These are phyloP conservation scores for Hassar affinis DNA, from an alignment of 2,113 vertebrate species.

Conservation along the genomic window DNA sequence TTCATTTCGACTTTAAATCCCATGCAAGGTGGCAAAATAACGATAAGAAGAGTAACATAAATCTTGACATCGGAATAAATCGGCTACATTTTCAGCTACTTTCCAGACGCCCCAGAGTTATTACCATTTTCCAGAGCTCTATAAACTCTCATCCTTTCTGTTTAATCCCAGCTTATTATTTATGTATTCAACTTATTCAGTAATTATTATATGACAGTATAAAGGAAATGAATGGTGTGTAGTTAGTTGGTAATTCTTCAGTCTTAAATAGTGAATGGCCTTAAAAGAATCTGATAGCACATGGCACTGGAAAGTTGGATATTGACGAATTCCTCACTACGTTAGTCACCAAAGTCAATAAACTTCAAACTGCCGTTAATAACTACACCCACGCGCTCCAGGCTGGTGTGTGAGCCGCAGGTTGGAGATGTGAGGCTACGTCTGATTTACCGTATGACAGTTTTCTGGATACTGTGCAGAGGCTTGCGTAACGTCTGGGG, in stretches of 20 bases:
- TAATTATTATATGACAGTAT: neutral
- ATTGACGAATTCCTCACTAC: conserved; percentile 8
- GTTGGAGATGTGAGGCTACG: conserved; percentile 36
- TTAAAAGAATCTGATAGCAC: neutral
- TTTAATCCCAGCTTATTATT: neutral
- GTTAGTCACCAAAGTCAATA: conserved; percentile 35
- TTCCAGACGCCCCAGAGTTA: neutral
- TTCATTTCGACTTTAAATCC: neutral
- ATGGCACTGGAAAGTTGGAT: neutral
- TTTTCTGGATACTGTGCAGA: conserved; percentile 50
- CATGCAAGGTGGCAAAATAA: neutral
- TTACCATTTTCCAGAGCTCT: neutral
- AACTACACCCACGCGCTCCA: neutral
- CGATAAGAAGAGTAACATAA: neutral
- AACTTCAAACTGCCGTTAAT: conserved; percentile 2
- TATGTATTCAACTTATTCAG: neutral
- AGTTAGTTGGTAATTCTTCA: neutral
- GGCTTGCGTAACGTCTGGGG: conserved; percentile 70
- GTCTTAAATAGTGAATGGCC: neutral
- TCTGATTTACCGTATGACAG: conserved; percentile 47
- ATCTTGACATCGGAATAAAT: neutral
- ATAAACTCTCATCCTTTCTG: neutral
- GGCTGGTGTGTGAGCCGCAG: conserved; percentile 3
- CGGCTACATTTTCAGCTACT: neutral
- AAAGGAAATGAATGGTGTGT: neutral